Evolutionary conservation across 2,797 vertebrate genomes (phyloP).

Genomic region (Tinamus major): DNA sequence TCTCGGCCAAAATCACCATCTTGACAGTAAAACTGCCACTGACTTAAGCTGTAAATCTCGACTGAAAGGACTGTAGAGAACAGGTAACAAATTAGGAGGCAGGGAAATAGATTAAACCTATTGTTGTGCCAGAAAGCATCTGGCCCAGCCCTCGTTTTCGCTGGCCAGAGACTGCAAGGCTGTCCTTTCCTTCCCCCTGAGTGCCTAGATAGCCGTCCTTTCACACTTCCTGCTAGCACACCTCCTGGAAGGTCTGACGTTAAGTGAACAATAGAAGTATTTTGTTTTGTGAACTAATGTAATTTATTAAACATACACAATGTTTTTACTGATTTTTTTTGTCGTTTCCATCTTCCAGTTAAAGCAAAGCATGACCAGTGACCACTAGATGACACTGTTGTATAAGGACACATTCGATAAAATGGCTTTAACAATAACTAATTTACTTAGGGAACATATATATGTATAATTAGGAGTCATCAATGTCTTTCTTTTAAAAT

Average conservation of each 20-base stretch:
- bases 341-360: background rate
- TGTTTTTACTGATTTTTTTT: background rate
- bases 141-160: background rate
- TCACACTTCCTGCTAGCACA: background rate
- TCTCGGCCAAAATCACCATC: rapidly evolving
- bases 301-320: background rate
- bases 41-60: background rate
- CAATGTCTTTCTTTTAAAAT: conserved; percentile 79
- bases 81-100: background rate
- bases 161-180: background rate
- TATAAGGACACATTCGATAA: conserved; percentile 62
- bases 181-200: background rate
- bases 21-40: rapidly evolving
- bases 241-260: background rate
- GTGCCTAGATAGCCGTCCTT: background rate
- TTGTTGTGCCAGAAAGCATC: background rate
- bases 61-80: background rate
- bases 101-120: background rate
- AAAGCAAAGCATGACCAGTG: background rate
- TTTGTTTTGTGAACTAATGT: conserved; percentile 30
- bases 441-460: conserved; percentile 79
- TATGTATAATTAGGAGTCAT: conserved; percentile 80
- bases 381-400: conserved; percentile 85
- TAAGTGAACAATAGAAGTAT: conserved; percentile 5
- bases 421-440: conserved; percentile 70